Conservation (phyloP, 2,888 invertebrate species). For the Tenthredo notha region DNA sequence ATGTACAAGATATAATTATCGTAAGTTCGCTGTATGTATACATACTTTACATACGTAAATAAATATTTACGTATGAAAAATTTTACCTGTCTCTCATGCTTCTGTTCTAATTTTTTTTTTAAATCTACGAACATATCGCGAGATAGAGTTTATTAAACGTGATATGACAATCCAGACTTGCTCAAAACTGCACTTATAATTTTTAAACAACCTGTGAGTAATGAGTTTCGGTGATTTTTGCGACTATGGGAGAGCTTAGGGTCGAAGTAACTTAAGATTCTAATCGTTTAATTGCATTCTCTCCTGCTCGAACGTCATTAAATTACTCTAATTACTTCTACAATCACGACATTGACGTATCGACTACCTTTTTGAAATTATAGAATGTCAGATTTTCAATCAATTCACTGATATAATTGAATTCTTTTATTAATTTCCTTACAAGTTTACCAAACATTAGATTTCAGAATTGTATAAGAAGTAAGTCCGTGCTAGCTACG, state of each 20-base stretch:
- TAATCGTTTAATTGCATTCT: not conserved
- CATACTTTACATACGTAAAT: not conserved
- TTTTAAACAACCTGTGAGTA: not conserved
- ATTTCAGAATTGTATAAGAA: not conserved
- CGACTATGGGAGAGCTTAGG: not conserved
- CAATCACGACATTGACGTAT: slow-evolving; percentile 33
- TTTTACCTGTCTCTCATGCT: not conserved
- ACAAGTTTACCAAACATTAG: not conserved
- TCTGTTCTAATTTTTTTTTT: too few relatives aligned
- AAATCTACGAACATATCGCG: not conserved
- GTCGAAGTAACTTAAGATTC: not conserved
- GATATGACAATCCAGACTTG: not conserved
- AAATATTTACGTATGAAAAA: not conserved
- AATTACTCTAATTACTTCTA: not conserved
- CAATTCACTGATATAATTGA: not conserved
- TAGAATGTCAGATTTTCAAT: not conserved
- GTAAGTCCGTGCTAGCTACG: not conserved
- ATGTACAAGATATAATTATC: not conserved
- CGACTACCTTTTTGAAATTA: slow-evolving; percentile 7
- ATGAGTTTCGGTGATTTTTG: not conserved
- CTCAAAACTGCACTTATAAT: not conserved
- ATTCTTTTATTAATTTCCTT: not conserved
- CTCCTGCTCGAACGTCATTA: not conserved
- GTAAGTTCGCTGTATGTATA: not conserved
- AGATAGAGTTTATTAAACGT: not conserved